These are phyloP conservation scores for Spongia lamella DNA, from an alignment of 37 sponge, comb jelly and placozoan species.

Conservation along the genomic window DNA sequence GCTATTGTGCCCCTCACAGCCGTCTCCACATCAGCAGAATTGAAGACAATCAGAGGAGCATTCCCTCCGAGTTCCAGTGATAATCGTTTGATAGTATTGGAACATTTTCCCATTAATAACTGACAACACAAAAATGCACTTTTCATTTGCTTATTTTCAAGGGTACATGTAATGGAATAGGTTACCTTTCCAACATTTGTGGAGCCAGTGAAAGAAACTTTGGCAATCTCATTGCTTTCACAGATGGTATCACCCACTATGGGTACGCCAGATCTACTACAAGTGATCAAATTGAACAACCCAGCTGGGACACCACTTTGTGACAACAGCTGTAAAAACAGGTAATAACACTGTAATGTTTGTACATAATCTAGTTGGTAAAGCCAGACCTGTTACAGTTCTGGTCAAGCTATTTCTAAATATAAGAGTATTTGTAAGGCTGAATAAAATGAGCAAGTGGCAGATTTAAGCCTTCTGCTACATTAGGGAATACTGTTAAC, in stretches of 20 bases:
- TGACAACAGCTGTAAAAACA: constrained; percentile 48
- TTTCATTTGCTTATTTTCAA: neutral
- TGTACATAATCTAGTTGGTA: too few species aligned
- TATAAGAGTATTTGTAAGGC: too few species aligned
- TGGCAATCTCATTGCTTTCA: constrained; percentile 47
- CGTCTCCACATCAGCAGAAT: constrained; percentile 80
- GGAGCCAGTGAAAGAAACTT: constrained; percentile 93
- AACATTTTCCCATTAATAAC: constrained; percentile 70
- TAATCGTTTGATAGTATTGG: constrained; percentile 71
- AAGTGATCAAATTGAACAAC: constrained; percentile 89
- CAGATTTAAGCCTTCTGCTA: too few species aligned
- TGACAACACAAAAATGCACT: constrained; percentile 5
- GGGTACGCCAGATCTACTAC: constrained; percentile 41
- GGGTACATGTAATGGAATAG: neutral
- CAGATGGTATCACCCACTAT: constrained; percentile 55
- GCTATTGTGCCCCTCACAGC: constrained; percentile 70
- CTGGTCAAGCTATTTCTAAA: too few species aligned
- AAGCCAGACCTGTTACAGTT: too few species aligned
- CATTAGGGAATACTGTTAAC: too few species aligned
- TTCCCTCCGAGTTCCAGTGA: constrained; percentile 96
- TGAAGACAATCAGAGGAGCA: constrained; percentile 95
- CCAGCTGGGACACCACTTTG: constrained; percentile 86
- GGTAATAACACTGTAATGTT: neutral
- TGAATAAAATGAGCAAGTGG: too few species aligned
- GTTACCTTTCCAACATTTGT: constrained; percentile 82